phyloP scores from a whole-genome alignment of 1,140 invertebrate species.

The Pantala flavescens region DNA sequence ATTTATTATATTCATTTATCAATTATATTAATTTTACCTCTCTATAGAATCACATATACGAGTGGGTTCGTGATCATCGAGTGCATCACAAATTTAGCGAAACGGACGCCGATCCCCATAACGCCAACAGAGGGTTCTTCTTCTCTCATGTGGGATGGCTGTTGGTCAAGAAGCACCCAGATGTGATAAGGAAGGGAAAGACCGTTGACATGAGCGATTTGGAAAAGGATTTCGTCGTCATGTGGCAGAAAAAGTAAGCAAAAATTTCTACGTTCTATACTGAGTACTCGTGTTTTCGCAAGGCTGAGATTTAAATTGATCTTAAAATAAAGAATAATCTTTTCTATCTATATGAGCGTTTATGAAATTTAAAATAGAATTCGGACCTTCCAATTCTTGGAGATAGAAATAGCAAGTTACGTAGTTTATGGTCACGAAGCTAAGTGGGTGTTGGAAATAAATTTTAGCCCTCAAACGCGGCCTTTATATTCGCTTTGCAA shows the following conservation, averaged over 20 bases:
- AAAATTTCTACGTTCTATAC: too few species aligned
- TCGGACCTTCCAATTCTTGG: too few species aligned
- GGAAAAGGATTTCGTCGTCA: slow-evolving; percentile 56
- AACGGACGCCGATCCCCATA: slow-evolving; percentile 84
- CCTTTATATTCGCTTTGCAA: too few species aligned
- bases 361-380: neutral
- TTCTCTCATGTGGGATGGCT: slow-evolving; percentile 92
- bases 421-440: too few species aligned
- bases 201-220: slow-evolving; percentile 72
- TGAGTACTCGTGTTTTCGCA: too few species aligned
- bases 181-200: slow-evolving; percentile 68
- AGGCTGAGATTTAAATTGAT: slow-evolving; percentile 34
- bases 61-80: slow-evolving; percentile 75
- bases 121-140: slow-evolving; percentile 75
- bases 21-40: neutral
- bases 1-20: too few species aligned
- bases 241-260: slow-evolving; percentile 48
- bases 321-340: slow-evolving; percentile 2
- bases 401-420: too few species aligned
- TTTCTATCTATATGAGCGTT: neutral
- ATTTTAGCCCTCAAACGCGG: too few species aligned
- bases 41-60: slow-evolving; percentile 52
- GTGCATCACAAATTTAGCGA: slow-evolving; percentile 88
- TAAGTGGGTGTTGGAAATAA: too few species aligned
- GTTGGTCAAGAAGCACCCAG: slow-evolving; percentile 71